Percentiles rank a stretch among this genome's conserved stretches.
phyloP scores from a whole-genome alignment of 1,140 invertebrate species.

The Neodiprion fabricii region DNA sequence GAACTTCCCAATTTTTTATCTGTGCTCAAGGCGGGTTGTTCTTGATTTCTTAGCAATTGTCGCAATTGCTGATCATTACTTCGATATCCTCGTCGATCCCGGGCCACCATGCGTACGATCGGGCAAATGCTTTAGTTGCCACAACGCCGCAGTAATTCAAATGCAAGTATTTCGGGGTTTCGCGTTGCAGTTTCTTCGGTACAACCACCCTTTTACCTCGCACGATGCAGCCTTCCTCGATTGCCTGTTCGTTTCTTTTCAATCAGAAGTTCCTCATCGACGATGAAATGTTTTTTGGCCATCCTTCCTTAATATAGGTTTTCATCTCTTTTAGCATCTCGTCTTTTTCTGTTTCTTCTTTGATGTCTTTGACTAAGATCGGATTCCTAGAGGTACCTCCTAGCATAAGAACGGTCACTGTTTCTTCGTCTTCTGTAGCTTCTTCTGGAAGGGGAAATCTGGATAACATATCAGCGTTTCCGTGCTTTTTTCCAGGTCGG shows the following conservation, averaged over 20 bases:
- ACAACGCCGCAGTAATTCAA: constrained; percentile 51
- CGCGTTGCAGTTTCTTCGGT: constrained; percentile 36
- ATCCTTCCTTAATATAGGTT: background rate
- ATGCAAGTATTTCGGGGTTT: constrained; percentile 48
- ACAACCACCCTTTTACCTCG: constrained; percentile 45
- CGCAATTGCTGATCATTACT: constrained; percentile 28
- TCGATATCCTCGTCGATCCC: constrained; percentile 54
- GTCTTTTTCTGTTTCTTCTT: constrained; percentile 15
- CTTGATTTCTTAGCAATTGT: constrained; percentile 37
- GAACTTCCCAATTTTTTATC: constrained; percentile 41
- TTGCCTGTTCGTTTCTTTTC: constrained; percentile 19
- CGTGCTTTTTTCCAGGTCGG: constrained; percentile 12
- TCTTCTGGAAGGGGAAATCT: constrained; percentile 21
- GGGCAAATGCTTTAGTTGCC: constrained; percentile 51
- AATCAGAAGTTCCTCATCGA: constrained; percentile 4
- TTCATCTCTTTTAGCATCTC: background rate
- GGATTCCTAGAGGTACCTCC: background rate
- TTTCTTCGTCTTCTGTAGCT: constrained; percentile 2
- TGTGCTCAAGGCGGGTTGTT: constrained; percentile 34
- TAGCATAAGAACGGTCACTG: background rate
- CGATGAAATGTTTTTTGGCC: constrained; percentile 8
- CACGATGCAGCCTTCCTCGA: constrained; percentile 32
- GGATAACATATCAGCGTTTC: constrained; percentile 11
- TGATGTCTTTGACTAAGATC: background rate
- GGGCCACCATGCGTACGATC: constrained; percentile 56